These are phyloP conservation scores for Deilephila porcellus DNA, from an alignment of 2,888 invertebrate species.

Conservation along the genomic window DNA sequence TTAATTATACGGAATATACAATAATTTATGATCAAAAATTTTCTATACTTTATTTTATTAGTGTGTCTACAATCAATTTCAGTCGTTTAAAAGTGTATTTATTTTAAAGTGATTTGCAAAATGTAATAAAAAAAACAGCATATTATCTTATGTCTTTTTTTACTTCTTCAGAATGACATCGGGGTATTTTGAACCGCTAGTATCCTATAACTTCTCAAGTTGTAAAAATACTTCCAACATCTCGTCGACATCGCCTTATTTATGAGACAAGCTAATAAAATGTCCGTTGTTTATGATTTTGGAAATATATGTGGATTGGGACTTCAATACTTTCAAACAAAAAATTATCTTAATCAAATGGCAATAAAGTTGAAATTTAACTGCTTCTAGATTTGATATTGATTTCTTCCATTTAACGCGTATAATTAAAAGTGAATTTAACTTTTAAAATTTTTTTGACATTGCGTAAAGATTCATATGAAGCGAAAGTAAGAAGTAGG, in stretches of 20 bases:
- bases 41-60: too few relatives aligned
- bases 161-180: background rate
- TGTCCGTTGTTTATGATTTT: slow-evolving; percentile 52
- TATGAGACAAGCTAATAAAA: slow-evolving; percentile 52
- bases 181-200: slow-evolving; percentile 26
- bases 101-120: too few relatives aligned
- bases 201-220: slow-evolving; percentile 32
- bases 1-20: too few relatives aligned
- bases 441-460: slow-evolving; percentile 9
- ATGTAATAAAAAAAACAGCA: too few relatives aligned
- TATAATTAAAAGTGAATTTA: slow-evolving; percentile 24
- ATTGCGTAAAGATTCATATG: background rate
- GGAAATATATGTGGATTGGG: slow-evolving; percentile 42
- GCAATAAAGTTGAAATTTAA: background rate
- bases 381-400: background rate
- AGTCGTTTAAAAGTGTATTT: too few relatives aligned
- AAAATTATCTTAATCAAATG: background rate
- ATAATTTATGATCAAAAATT: too few relatives aligned
- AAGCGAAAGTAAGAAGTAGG: too few relatives aligned
- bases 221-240: slow-evolving; percentile 33
- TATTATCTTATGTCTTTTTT: too few relatives aligned
- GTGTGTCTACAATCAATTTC: too few relatives aligned
- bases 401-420: slow-evolving; percentile 17
- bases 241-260: slow-evolving; percentile 47
- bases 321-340: slow-evolving; percentile 8